Base-by-base conservation (phyloP, 2,888 invertebrate genomes). In the Diaphora mendica region DNA sequence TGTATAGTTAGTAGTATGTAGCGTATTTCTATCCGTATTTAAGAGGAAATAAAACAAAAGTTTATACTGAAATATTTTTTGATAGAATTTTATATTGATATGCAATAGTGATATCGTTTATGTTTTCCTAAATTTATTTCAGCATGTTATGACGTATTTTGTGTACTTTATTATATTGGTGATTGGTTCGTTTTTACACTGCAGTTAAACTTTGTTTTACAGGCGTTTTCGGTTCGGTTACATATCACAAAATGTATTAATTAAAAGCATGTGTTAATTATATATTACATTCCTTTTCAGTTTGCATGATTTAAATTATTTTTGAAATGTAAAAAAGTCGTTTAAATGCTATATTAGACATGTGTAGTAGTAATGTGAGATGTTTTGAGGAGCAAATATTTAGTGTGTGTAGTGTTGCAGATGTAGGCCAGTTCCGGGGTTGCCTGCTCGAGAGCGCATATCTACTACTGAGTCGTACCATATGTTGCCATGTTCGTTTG, bases 361-460 rank as follows among this genome's bases (percentile, higher is more conserved):
- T 82, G 75, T 82, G 72, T 80, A 75, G 84, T 84, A 86, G 82
- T 79, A 82, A 77, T 78, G 78, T 87, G 84, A 86, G 82, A 85
- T 83, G 85, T 88, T 88, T 30, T 77, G 76, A 78, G 70, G 74
- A 72, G 70, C 44, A 73, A 39, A 79, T 91, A 86, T 91, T 87
- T 82, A 89, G 92, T 92, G 92, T 93, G 92, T 95, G 94, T 95
- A 95, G 95, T 95, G 93, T 95, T 95, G 90, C 95, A 95, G 95
- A 94, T 93, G 90, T 92, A 91, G 92, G 92, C 90, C 91, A 89
- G 91, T 86, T 89, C 91, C 88, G 91, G 91, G 91, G 91, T 87
- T 90, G 91, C 91, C 91, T 87, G 92, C 88, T 86, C 87, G 87
- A 87, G 84, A 88, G 84, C 86, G 84, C 85, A 83, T 79, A 78